Percentiles rank a stretch among this genome's conserved stretches.
Conservation (phyloP, 2,113 vertebrate species). For the Apodemus sylvaticus region DNA sequence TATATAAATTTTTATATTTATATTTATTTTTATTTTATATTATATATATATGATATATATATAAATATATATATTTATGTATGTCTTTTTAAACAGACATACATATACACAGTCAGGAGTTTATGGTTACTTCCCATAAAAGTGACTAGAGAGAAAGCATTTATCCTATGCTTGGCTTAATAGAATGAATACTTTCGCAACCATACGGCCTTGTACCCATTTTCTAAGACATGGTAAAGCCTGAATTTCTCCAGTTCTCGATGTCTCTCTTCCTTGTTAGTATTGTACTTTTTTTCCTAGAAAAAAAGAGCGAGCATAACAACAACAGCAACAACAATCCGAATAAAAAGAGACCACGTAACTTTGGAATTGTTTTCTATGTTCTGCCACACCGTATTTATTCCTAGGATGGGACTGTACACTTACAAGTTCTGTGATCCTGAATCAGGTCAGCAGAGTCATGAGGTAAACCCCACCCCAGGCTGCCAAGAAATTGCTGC, state of each 20-base stretch:
- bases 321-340: neutral
- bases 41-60: too few species aligned
- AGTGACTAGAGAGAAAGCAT: neutral
- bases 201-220: neutral
- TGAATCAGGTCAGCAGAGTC: rapidly evolving
- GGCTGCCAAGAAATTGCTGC: constrained; percentile 21
- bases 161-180: neutral
- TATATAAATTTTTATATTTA: too few species aligned
- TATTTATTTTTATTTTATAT: too few species aligned
- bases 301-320: neutral
- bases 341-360: neutral
- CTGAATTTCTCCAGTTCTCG: neutral
- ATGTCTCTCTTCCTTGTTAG: neutral
- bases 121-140: neutral
- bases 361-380: neutral
- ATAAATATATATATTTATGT: too few species aligned
- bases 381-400: neutral
- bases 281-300: neutral
- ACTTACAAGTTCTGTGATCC: neutral
- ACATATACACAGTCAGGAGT: too few species aligned
- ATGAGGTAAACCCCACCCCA: constrained; percentile 6
- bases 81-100: neutral
- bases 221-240: neutral
- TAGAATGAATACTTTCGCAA: neutral
- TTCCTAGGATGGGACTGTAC: neutral